These are phyloP conservation scores for Aythya fuligula DNA, from an alignment of 2,797 vertebrate genomes.

Conservation along the genomic window DNA sequence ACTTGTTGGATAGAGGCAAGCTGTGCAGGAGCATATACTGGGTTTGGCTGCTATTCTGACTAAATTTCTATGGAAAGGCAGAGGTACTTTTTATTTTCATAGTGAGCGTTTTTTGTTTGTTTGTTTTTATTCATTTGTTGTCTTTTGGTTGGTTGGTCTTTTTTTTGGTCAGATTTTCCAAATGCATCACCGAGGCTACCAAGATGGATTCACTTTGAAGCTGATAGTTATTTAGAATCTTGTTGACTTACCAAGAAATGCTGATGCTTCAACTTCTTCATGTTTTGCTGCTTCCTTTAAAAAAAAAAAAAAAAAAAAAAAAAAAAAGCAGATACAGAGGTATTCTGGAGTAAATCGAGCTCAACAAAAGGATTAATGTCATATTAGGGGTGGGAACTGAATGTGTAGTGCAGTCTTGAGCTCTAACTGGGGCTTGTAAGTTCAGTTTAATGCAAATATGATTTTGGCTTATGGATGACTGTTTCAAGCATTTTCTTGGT, in stretches of 20 bases:
- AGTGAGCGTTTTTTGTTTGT: too few species aligned
- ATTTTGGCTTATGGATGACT: not conserved
- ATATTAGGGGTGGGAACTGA: not conserved
- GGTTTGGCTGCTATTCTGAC: not conserved
- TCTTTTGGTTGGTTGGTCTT: not conserved
- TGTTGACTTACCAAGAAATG: not conserved
- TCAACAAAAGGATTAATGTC: not conserved
- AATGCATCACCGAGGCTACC: not conserved
- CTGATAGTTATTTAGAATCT: not conserved
- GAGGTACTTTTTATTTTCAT: not conserved
- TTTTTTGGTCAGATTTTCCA: not conserved
- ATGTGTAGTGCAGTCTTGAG: not conserved
- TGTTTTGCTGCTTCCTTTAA: not conserved
- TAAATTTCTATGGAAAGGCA: not conserved
- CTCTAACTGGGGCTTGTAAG: not conserved
- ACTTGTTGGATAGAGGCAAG: not conserved
- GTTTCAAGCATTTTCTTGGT: not conserved
- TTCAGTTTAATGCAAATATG: not conserved
- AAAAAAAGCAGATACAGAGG: not conserved
- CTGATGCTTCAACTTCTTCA: not conserved
- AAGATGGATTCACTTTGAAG: not conserved
- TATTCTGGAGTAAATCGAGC: not conserved
- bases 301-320: not conserved
- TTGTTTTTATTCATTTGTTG: too few species aligned
- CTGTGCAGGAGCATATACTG: fast-evolving